phyloP scores from a whole-genome alignment of 2,888 invertebrate genomes.

The Agrypnus murinus region DNA sequence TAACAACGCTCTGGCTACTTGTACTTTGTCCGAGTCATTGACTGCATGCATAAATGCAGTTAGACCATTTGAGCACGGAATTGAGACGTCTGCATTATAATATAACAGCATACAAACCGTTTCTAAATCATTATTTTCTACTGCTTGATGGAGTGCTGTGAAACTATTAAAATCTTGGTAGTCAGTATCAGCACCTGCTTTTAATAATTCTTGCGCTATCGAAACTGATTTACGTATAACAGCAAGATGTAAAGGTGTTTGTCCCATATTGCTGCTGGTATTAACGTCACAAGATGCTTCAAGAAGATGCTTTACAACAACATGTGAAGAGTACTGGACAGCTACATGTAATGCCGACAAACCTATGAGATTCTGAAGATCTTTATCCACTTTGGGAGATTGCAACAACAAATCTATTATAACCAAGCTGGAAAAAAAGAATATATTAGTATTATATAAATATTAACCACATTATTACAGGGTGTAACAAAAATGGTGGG shows the following conservation, averaged over 20 bases:
- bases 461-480: too few relatives aligned
- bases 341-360: too few relatives aligned
- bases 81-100: conserved; percentile 60
- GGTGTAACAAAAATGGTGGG: too few relatives aligned
- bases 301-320: conserved; percentile 56
- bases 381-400: too few relatives aligned
- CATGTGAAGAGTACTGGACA: background rate
- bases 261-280: conserved; percentile 53
- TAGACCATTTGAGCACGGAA: conserved; percentile 42
- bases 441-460: too few relatives aligned
- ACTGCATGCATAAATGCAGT: conserved; percentile 61
- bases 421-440: too few relatives aligned
- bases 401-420: too few relatives aligned
- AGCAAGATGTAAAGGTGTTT: conserved; percentile 60
- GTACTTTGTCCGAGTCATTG: conserved; percentile 45
- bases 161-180: conserved; percentile 56
- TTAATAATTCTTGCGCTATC: conserved; percentile 56
- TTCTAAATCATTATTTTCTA: conserved; percentile 53
- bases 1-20: conserved; percentile 56
- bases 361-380: too few relatives aligned
- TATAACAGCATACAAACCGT: conserved; percentile 61
- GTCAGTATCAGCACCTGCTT: conserved; percentile 60
- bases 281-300: conserved; percentile 59
- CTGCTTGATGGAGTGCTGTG: conserved; percentile 61
- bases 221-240: conserved; percentile 49